These are phyloP conservation scores for Ailuropoda melanoleuca DNA, from an alignment of 2,113 vertebrate species.

Conservation along the genomic window DNA sequence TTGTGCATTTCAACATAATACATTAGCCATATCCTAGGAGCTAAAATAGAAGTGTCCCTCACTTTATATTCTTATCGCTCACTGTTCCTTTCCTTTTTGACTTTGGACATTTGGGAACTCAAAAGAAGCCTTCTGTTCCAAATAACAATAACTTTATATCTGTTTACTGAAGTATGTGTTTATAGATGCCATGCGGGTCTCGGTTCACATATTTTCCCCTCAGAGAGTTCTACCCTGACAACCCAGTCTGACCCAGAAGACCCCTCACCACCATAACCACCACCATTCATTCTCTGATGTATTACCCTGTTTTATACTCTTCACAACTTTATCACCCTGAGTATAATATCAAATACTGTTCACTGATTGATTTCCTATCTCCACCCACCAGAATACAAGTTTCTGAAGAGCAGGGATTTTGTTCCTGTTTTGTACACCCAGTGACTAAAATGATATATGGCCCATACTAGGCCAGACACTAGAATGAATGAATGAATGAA, in stretches of 20 bases:
- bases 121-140: conserved; percentile 19
- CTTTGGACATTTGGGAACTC: background rate
- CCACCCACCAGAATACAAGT: background rate
- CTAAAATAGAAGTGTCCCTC: conserved; percentile 39
- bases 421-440: background rate
- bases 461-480: background rate
- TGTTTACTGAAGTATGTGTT: conserved; percentile 31
- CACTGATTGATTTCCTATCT: background rate
- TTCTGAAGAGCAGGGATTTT: conserved; percentile 12
- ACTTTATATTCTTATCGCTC: conserved; percentile 21
- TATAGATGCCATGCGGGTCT: background rate
- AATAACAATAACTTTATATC: background rate
- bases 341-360: background rate
- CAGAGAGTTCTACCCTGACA: background rate
- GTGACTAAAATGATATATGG: background rate
- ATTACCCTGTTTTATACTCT: background rate
- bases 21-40: background rate
- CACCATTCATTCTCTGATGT: background rate
- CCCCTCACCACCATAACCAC: background rate
- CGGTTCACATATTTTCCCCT: conserved; percentile 39
- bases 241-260: background rate
- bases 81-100: conserved; percentile 27
- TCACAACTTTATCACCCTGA: conserved; percentile 1
- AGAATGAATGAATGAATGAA: background rate
- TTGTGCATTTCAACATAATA: conserved; percentile 12